Evolutionary conservation across 2,113 vertebrate genomes (phyloP), one percentile per base, ranked within the genome.

Genomic region (Prinia subflava): DNA sequence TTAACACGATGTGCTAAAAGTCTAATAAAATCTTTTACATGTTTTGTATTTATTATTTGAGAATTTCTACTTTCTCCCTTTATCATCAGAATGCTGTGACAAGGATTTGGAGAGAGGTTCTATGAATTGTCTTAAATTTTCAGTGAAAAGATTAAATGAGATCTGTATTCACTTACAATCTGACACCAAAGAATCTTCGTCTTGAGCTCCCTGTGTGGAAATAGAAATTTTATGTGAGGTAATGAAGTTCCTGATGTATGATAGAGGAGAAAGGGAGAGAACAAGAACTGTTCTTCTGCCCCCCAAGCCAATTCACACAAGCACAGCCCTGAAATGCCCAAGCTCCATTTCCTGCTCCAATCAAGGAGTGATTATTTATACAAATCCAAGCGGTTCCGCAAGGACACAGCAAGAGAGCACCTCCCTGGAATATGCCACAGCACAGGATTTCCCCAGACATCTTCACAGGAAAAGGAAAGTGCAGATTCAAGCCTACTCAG

Each of bases 1-100:
- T 92, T 92, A 91, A 75, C 19, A 27, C 71, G 79, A 82, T 87
- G 44, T 70, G 74, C 56, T 87, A 69, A 89, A 94, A 1, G 6
- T 25, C 49, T 82, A 92, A 85, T 95, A 84, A 84, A 75, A 79
- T 75, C 14, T 79, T 87, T 67, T 73, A 37, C 31, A 65, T 64
- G 37, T 80, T 91, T 94, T 87, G 37, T 89, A 89, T 76, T 73
- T 96, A 84, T 85, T 82, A 89, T 76, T 89, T 35, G 44, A 81
- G 70, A 84, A 53, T n/a, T 74, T 89, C 25, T 70, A n/a, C 52
- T 83, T 87, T 47, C 37, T 75, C 13, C 60, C 41, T 70, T 67
- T 74, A 59, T 77, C 31, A 75, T 69, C n/a, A 71, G 4, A 46
- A 30, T 23, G 20, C 47, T 52, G 19, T 37, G 52, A 78, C 57